A percentile compares a stretch with the other conserved stretches of the same genome.
Evolutionary conservation across 1,140 invertebrate species (phyloP).

Genomic region (Zaprionus davidi): DNA sequence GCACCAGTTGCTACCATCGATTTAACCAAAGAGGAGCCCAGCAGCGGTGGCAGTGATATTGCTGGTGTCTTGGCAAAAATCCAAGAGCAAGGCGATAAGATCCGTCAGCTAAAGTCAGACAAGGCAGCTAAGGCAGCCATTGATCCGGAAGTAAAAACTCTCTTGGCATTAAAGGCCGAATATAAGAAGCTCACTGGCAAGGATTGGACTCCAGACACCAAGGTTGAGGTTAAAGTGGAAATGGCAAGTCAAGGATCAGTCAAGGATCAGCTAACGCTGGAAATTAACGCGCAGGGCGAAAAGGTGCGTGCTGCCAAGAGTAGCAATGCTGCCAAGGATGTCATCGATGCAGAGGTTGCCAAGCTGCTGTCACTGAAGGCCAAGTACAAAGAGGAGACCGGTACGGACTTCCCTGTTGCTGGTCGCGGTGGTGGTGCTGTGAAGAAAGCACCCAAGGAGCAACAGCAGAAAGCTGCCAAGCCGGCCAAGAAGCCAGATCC

Average conservation of each 20-base stretch:
- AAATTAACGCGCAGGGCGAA: slow-evolving; percentile 86
- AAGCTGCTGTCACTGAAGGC: slow-evolving; percentile 90
- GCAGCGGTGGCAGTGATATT: slow-evolving; percentile 28
- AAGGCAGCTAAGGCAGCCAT: slow-evolving; percentile 87
- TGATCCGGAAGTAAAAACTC: slow-evolving; percentile 87
- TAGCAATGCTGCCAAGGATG: slow-evolving; percentile 85
- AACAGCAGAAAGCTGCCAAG: slow-evolving; percentile 66
- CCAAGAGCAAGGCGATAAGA: slow-evolving; percentile 88
- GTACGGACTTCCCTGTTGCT: slow-evolving; percentile 87
- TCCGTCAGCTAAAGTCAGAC: slow-evolving; percentile 89
- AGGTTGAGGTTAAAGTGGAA: slow-evolving; percentile 54
- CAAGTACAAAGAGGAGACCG: slow-evolving; percentile 91
- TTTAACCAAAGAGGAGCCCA: slow-evolving; percentile 52
- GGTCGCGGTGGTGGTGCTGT: slow-evolving; percentile 74
- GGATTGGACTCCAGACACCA: slow-evolving; percentile 86
- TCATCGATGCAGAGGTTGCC: slow-evolving; percentile 90
- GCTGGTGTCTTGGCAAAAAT: slow-evolving; percentile 81
- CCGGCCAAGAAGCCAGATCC: slow-evolving; percentile 76
- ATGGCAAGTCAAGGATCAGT: slow-evolving; percentile 35
- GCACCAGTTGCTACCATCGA: slow-evolving; percentile 54
- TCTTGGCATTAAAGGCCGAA: slow-evolving; percentile 88
- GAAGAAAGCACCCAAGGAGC: slow-evolving; percentile 66
- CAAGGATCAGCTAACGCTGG: slow-evolving; percentile 76
- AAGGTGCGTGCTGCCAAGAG: slow-evolving; percentile 87
- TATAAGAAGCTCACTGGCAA: slow-evolving; percentile 87